These are phyloP conservation scores for Hirundichthys speculiger DNA, from an alignment of 2,113 vertebrate genomes.

Conservation along the genomic window DNA sequence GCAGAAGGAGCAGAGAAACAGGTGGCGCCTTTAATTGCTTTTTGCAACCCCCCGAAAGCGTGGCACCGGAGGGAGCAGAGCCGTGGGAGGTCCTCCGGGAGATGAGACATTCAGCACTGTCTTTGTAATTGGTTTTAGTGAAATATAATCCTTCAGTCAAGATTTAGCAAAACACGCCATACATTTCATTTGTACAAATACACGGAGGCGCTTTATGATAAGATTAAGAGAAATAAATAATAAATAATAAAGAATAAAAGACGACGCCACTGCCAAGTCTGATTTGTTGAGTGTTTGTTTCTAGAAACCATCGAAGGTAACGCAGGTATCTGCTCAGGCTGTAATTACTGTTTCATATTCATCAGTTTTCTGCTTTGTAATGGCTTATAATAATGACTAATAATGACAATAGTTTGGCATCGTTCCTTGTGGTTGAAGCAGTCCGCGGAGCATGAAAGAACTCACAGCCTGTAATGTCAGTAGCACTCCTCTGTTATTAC, in stretches of 20 bases:
- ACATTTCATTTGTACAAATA: neutral
- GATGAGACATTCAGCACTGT: slow-evolving; percentile 30
- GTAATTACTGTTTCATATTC: too few species aligned
- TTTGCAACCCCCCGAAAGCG: slow-evolving; percentile 71
- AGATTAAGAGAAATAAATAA: slow-evolving; percentile 2
- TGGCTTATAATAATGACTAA: too few species aligned
- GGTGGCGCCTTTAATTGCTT: slow-evolving; percentile 81
- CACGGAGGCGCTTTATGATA: slow-evolving; percentile 6
- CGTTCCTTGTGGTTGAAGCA: neutral
- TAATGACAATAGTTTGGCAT: too few species aligned
- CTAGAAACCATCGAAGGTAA: neutral
- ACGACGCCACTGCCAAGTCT: neutral
- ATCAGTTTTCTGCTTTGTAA: too few species aligned
- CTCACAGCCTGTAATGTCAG: neutral
- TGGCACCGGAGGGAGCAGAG: slow-evolving; percentile 51
- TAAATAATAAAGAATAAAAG: neutral
- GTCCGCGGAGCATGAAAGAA: neutral
- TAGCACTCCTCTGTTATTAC: neutral
- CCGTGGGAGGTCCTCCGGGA: slow-evolving; percentile 57
- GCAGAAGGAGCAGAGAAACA: slow-evolving; percentile 67
- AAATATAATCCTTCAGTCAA: slow-evolving; percentile 35
- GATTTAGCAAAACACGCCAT: slow-evolving; percentile 10
- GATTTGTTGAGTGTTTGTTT: neutral
- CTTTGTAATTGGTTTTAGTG: slow-evolving; percentile 64
- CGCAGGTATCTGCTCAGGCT: too few species aligned